Conservation (phyloP, 2,113 vertebrate species). For the Nyctibius bracteatus region DNA sequence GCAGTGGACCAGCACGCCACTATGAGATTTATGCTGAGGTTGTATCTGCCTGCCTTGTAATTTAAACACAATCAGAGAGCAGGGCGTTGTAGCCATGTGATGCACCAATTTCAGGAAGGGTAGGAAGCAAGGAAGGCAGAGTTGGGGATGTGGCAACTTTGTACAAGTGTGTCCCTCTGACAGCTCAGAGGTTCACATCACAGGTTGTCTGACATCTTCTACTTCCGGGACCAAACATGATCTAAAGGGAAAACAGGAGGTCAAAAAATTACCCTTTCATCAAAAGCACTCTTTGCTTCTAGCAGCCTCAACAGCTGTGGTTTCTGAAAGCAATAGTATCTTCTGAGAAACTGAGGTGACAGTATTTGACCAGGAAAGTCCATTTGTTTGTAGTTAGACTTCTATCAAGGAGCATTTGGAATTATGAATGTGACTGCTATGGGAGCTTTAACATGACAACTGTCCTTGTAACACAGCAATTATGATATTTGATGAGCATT, state of each 20-base stretch:
- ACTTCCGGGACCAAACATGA: not conserved
- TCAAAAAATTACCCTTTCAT: not conserved
- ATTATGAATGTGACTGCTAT: not conserved
- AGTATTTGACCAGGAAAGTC: not conserved
- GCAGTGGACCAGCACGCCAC: not conserved
- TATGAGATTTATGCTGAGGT: not conserved
- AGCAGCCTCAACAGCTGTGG: not conserved
- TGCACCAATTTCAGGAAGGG: not conserved
- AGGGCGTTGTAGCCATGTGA: not conserved
- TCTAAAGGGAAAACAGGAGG: not conserved
- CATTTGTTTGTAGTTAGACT: not conserved
- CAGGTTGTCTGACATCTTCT: not conserved
- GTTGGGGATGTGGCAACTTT: not conserved
- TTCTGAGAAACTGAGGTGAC: not conserved
- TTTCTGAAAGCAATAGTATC: not conserved
- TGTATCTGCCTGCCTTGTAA: not conserved
- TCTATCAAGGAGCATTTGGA: not conserved
- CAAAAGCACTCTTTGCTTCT: not conserved
- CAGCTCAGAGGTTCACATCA: not conserved
- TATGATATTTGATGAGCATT: slow-evolving; percentile 10
- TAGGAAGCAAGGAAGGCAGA: not conserved
- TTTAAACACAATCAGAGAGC: not conserved
- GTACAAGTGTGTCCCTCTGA: not conserved
- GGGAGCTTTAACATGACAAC: not conserved
- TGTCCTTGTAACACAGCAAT: not conserved